Percentiles rank a stretch among this genome's conserved stretches.
Conservation (phyloP, 92 coral and sea anemone species). For the Nematostella vectensis region DNA sequence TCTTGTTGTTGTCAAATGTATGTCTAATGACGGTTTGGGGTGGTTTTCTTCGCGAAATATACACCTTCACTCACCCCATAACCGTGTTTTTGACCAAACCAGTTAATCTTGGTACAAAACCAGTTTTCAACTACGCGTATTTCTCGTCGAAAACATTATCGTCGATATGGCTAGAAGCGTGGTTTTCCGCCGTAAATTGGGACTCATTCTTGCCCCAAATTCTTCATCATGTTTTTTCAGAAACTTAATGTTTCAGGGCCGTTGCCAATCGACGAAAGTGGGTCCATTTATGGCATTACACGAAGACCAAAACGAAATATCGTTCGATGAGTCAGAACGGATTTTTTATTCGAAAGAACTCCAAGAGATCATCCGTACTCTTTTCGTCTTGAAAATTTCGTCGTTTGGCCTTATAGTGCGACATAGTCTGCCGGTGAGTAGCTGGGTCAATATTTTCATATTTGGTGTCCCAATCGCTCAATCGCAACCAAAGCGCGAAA, state of each 20-base stretch:
- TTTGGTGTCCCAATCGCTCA: neutral
- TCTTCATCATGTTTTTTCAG: neutral
- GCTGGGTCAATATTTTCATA: neutral
- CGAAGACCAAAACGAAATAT: neutral
- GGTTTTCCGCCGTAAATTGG: no score
- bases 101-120: no score
- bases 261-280: neutral
- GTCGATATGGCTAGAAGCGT: no score
- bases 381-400: constrained; percentile 64
- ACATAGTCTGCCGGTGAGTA: constrained; percentile 65
- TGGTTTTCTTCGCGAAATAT: no score
- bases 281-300: neutral
- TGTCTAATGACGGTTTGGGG: no score
- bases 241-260: no score
- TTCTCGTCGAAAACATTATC: no score
- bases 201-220: neutral
- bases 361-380: constrained; percentile 55
- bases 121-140: no score
- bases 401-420: constrained; percentile 56
- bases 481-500: no score
- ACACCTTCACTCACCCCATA: no score
- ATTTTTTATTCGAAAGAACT: constrained; percentile 40
- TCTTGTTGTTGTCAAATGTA: no score
- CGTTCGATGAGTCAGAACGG: constrained; percentile 13
- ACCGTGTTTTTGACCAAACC: no score